Percentiles rank a stretch among this genome's conserved stretches.
These are phyloP conservation scores for Heliconius hermathena DNA, from an alignment of 1,140 invertebrate genomes.

Conservation along the genomic window DNA sequence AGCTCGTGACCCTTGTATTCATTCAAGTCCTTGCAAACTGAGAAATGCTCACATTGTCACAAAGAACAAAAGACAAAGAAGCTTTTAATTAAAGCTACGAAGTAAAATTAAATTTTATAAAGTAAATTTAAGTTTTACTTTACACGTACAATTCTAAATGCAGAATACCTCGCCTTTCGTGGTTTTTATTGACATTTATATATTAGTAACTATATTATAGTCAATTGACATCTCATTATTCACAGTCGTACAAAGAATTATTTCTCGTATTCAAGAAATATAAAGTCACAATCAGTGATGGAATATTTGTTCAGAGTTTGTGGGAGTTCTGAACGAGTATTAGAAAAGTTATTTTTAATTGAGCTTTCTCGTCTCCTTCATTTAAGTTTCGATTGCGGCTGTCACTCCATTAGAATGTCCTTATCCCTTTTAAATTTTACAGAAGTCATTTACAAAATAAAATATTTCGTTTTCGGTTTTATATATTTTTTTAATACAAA, in stretches of 20 bases:
- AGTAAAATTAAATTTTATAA: background rate
- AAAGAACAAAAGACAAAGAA: background rate
- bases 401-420: background rate
- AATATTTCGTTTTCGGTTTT: background rate
- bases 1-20: background rate
- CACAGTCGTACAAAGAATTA: no score
- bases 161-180: no score
- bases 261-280: background rate
- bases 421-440: background rate
- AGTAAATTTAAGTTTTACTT: background rate
- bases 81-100: background rate
- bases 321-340: background rate
- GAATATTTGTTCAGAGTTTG: background rate
- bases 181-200: no score
- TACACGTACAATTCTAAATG: no score
- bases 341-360: conserved; percentile 10
- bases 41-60: background rate
- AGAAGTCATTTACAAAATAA: background rate
- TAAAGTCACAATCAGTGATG: background rate
- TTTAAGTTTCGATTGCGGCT: background rate
- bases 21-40: background rate
- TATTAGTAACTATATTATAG: no score
- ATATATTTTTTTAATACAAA: no score
- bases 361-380: background rate
- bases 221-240: no score